phyloP scores from a whole-genome alignment of 2,888 invertebrate species.

The Drosophila tripunctata region DNA sequence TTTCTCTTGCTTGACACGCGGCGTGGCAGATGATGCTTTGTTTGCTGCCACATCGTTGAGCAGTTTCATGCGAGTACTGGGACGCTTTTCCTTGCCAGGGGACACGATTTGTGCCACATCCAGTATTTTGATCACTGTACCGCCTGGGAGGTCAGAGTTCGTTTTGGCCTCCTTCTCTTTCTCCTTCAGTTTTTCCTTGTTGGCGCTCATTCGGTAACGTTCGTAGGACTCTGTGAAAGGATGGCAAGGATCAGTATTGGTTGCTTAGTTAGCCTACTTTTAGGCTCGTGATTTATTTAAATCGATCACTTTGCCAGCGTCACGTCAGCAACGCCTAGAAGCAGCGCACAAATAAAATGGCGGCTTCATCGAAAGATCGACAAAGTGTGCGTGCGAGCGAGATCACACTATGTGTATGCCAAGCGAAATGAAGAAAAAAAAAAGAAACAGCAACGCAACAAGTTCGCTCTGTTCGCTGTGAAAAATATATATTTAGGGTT shows the following conservation, averaged over 20 bases:
- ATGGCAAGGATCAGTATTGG: slow-evolving; percentile 51
- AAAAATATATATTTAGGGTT: slow-evolving; percentile 67
- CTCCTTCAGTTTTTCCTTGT: no score
- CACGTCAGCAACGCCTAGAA: slow-evolving; percentile 78
- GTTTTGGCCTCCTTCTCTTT: slow-evolving; percentile 42
- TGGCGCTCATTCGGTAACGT: slow-evolving; percentile 53
- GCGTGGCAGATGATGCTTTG: neutral
- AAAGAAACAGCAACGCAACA: slow-evolving; percentile 53
- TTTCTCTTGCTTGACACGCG: slow-evolving; percentile 51
- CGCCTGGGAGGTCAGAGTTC: slow-evolving; percentile 24
- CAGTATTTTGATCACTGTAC: slow-evolving; percentile 60
- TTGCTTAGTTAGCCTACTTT: slow-evolving; percentile 64
- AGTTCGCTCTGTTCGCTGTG: slow-evolving; percentile 39
- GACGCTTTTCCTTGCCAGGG: slow-evolving; percentile 43
- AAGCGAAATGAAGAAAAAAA: slow-evolving; percentile 3
- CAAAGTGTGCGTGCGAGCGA: slow-evolving; percentile 54
- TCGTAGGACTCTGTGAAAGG: slow-evolving; percentile 8
- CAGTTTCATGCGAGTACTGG: slow-evolving; percentile 59
- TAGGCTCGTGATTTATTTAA: slow-evolving; percentile 62
- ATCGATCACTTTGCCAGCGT: slow-evolving; percentile 60
- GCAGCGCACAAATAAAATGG: slow-evolving; percentile 71
- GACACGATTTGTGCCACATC: slow-evolving; percentile 55
- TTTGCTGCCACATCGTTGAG: slow-evolving; percentile 52
- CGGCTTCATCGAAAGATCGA: slow-evolving; percentile 42
- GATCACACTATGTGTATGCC: slow-evolving; percentile 44